Base-by-base conservation (phyloP, 1,140 invertebrate genomes). In the Zaprionus vittiger region DNA sequence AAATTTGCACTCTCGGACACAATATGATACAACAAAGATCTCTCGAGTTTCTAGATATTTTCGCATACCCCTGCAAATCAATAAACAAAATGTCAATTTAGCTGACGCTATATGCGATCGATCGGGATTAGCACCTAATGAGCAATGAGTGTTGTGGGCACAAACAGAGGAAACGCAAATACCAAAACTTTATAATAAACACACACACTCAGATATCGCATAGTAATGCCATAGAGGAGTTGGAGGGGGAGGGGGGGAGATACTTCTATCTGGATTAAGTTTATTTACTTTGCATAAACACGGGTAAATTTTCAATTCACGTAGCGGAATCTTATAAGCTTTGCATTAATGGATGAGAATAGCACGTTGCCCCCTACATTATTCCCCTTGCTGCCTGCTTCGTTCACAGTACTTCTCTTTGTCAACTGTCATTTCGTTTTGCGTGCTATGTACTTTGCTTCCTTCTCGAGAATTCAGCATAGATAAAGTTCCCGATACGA, bases 61-160 rank as follows among this genome's bases (percentile, higher is more conserved):
- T 76, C 41, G 67, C 67, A 76, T 76, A 6, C 17, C 60, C 22
- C 24, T 64, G 60, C 67, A 52, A 76, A 71, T 71, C 34, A 71
- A 60, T 76, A 65, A 60, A 65, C 60, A 64, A 65, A 52, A 38
- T 74, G 47, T 59, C 31, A 57, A 66, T 59, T 66, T 31, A 54
- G 14, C 44, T 31, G 20, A 47, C 28, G 66, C 17, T 69, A 68
- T 55, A 5, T 31, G 54, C 6, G 3, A 56, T 31, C 37, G 66
- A 47, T 63, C 47, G 34, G 31, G 22, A 49, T 57, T 57, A 47
- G 59, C 66, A 69, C 59, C 65, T 52, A 28, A 57, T 57, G 54
- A 57, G 54, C 24, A 44, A 2, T 9, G n/a, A 47, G 24, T 24
- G 20, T 31, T 24, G 17, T n/a, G 55, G 20, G 24, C 55, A 15